Conservation (phyloP, 2,797 vertebrate species). For the Cynopterus sphinx region DNA sequence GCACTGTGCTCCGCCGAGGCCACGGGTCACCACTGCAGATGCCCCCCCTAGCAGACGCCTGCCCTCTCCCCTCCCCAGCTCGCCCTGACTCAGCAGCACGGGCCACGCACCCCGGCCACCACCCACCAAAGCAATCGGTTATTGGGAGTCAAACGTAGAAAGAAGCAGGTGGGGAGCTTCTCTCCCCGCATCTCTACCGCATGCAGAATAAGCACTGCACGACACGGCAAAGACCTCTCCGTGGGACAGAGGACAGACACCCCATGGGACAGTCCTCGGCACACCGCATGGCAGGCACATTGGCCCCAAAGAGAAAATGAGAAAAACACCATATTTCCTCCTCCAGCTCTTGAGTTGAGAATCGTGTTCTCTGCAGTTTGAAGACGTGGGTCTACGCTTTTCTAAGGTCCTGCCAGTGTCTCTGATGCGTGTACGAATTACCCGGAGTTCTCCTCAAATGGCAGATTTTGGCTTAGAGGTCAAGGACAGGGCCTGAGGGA, state of each 20-base stretch:
- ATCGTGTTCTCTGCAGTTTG: not conserved
- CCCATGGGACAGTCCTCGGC: not conserved
- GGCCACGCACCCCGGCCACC: not conserved
- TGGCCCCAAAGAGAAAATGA: not conserved
- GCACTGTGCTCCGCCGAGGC: slow-evolving; percentile 58
- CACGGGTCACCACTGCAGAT: slow-evolving; percentile 65
- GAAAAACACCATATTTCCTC: not conserved
- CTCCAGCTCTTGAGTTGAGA: not conserved
- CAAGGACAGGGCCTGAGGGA: not conserved
- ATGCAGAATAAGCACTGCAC: not conserved
- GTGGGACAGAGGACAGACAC: not conserved
- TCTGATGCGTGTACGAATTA: not conserved
- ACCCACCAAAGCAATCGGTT: not conserved
- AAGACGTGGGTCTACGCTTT: not conserved
- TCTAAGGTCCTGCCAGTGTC: not conserved
- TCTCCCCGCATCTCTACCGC: not conserved
- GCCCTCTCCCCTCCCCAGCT: not conserved
- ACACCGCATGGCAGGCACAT: no score
- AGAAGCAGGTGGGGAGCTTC: not conserved
- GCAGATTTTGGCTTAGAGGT: not conserved
- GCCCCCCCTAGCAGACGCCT: not conserved
- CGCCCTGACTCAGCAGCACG: slow-evolving; percentile 50
- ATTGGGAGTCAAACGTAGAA: not conserved
- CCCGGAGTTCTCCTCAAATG: not conserved
- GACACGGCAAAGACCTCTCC: not conserved